Evolutionary conservation across 2,113 vertebrate genomes (phyloP), one percentile per base, ranked within the genome.

Genomic region (Channa argus): DNA sequence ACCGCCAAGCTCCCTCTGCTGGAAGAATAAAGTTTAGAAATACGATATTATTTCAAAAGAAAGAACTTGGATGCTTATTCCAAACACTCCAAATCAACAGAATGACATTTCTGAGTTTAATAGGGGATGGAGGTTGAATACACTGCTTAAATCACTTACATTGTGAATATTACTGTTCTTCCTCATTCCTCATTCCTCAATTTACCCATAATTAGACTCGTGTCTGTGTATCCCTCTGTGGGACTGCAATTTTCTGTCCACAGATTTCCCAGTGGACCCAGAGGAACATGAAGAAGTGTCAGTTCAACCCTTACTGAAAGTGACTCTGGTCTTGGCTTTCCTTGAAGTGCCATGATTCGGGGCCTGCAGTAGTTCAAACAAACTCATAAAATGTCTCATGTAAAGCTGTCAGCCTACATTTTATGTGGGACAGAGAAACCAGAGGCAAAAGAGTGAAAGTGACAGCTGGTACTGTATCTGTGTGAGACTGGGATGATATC

Each of bases 1-100:
- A 58, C 37, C 68, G 68, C 6, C 5, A 55, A 59, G 73, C 89
- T 74, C 91, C 79, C 69, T 77, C 88, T 92, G 66, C 81, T 86
- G 90, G 88, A 38, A 70, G 61, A 67, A 45, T 11, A n/a, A 58
- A 71, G 52, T 56, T 38, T 3, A 62, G 8, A 24, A 43, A 66
- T 47, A 6, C 43, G 24, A 24, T 24, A 24, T 24, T 1, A 24
- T 24, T 24, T 24, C 24, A 24, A 24, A 24, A 24, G 24, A 24
- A 24, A 24, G 24, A 24, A 24, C 24, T 24, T 24, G 24, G 24
- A 24, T 24, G 24, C 24, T 24, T 24, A 24, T 24, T 24, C 24
- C 24, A 24, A 24, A 24, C 24, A 24, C 24, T 24, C 24, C 24
- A 24, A 24, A 24, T 24, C 24, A 24, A 24, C 24, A 24, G 24